A percentile compares a stretch with the other conserved stretches of the same genome.
Conservation (phyloP, 2,113 vertebrate genomes). For the Rynchops niger region DNA sequence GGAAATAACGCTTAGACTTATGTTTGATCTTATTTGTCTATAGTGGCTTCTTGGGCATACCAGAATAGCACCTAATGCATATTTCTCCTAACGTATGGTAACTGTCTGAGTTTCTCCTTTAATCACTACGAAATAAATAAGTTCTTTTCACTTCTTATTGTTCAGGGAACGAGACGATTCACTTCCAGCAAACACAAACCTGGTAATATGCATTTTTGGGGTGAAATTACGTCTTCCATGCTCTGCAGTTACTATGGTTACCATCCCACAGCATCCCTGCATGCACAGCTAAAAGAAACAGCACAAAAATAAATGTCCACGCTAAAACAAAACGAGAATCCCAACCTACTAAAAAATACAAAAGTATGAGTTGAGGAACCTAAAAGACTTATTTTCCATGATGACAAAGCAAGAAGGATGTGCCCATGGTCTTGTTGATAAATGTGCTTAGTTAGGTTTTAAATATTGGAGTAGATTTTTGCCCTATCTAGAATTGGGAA, state of each 20-base stretch:
- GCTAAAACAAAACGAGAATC: neutral
- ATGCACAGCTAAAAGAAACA: constrained; percentile 25
- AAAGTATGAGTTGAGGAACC: neutral
- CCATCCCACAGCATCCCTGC: constrained; percentile 61
- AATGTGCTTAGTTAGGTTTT: neutral
- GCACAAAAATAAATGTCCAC: constrained; percentile 22
- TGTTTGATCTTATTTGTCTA: neutral
- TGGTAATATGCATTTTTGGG: constrained; percentile 66
- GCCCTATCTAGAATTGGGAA: neutral
- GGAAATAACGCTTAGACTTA: neutral
- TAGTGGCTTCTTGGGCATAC: neutral
- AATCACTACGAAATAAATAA: neutral
- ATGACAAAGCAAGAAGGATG: neutral
- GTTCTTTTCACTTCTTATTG: constrained; percentile 23
- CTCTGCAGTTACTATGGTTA: constrained; percentile 77
- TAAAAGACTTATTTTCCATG: neutral
- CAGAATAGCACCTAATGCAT: neutral
- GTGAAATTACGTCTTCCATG: constrained; percentile 62
- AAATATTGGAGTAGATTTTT: neutral
- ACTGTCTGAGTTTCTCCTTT: neutral
- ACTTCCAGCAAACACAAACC: constrained; percentile 47
- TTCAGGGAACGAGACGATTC: neutral
- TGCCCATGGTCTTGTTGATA: neutral
- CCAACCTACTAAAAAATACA: neutral
- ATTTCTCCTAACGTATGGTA: neutral